Evolutionary conservation across 2,888 invertebrate genomes (phyloP).

Genomic region (Tolmerus cingulatus): DNA sequence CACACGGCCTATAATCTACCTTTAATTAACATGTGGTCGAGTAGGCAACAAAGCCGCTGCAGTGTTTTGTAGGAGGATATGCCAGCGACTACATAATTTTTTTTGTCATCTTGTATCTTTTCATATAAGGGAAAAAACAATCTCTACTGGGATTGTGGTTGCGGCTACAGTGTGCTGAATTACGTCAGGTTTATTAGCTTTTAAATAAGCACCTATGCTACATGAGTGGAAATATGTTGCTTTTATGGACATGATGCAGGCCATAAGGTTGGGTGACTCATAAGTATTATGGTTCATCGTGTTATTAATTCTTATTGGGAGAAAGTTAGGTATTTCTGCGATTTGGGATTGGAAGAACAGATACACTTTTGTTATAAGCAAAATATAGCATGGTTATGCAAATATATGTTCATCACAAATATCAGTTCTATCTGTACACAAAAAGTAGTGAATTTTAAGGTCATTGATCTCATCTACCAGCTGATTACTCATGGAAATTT

Average conservation of each 20-base stretch:
- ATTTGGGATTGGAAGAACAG: neutral
- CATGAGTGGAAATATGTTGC: neutral
- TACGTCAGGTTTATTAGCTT: neutral
- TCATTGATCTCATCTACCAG: neutral
- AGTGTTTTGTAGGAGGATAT: slow-evolving; percentile 11
- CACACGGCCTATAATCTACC: neutral
- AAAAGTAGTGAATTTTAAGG: neutral
- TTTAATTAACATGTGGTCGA: slow-evolving; percentile 32
- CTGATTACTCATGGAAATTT: neutral
- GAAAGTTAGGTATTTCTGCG: neutral
- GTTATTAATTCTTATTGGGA: neutral
- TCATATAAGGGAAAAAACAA: neutral
- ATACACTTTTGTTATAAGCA: neutral
- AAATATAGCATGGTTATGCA: neutral
- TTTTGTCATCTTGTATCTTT: neutral
- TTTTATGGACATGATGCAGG: neutral
- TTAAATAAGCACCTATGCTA: neutral
- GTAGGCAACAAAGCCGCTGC: slow-evolving; percentile 6
- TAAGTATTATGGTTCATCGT: neutral
- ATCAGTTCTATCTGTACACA: neutral
- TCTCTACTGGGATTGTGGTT: neutral
- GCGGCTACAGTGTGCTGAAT: neutral
- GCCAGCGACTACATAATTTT: neutral
- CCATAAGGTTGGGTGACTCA: neutral
- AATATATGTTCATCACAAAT: neutral